Percentiles rank a stretch among this genome's conserved stretches.
Conservation (phyloP, 1,140 invertebrate species). For the Hesperophylax magnus region DNA sequence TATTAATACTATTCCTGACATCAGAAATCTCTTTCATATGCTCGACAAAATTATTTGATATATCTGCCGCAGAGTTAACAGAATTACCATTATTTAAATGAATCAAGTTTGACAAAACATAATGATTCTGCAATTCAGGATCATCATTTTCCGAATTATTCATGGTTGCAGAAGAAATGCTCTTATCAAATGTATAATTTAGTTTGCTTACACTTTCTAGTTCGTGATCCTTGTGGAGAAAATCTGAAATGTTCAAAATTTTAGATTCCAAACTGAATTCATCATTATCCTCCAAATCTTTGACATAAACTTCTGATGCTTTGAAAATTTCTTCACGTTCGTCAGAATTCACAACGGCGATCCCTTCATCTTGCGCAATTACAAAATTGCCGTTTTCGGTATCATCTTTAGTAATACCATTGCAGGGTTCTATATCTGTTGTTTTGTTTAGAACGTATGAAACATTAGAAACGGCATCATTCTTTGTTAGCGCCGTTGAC, state of each 20-base stretch:
- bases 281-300: neutral
- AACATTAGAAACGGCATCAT: neutral
- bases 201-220: neutral
- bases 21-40: constrained; percentile 32
- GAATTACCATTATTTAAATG: constrained; percentile 5
- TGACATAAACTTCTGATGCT: neutral
- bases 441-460: neutral
- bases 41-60: neutral
- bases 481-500: neutral
- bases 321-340: constrained; percentile 9
- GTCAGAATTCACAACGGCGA: constrained; percentile 17
- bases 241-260: neutral
- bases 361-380: constrained; percentile 21
- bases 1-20: constrained; percentile 9
- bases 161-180: neutral
- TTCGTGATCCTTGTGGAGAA: neutral
- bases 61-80: neutral
- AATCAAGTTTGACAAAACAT: neutral
- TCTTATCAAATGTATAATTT: neutral
- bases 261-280: neutral
- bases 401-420: neutral
- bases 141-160: neutral
- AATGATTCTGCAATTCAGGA: neutral
- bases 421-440: neutral
- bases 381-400: neutral